Conservation (phyloP, 2,888 invertebrate species). For the Erannis defoliaria region DNA sequence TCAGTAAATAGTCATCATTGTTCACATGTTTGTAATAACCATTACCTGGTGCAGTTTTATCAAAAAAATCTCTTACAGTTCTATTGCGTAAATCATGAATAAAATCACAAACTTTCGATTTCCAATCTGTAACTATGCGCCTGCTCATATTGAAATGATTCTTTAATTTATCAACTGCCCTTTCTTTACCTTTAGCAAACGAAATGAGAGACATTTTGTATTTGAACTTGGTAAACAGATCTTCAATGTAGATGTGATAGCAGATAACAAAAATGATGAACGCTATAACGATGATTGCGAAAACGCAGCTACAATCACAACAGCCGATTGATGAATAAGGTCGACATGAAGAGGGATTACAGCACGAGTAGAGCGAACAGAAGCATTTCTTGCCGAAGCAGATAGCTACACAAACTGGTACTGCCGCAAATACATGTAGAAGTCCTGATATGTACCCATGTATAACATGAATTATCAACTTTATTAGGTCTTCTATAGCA, state of each 20-base stretch:
- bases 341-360: constrained; percentile 29
- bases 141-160: constrained; percentile 6
- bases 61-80: constrained; percentile 1
- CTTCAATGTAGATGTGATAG: constrained; percentile 50
- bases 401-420: constrained; percentile 51
- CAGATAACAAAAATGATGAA: constrained; percentile 47
- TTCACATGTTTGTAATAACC: background rate
- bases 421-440: constrained; percentile 48
- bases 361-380: constrained; percentile 18
- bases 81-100: constrained; percentile 12
- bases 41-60: background rate
- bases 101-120: constrained; percentile 7
- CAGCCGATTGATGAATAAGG: constrained; percentile 31
- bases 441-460: constrained; percentile 51
- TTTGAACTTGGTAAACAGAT: constrained; percentile 45
- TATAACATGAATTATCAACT: constrained; percentile 50
- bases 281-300: constrained; percentile 44
- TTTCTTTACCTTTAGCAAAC: constrained; percentile 35
- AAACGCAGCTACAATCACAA: constrained; percentile 33
- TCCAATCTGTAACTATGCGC: background rate
- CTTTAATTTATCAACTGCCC: background rate
- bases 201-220: constrained; percentile 43
- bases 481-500: constrained; percentile 56
- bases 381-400: constrained; percentile 50
- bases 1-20: background rate